Base-by-base conservation (phyloP, 2,113 vertebrate genomes). In the Prinia subflava region DNA sequence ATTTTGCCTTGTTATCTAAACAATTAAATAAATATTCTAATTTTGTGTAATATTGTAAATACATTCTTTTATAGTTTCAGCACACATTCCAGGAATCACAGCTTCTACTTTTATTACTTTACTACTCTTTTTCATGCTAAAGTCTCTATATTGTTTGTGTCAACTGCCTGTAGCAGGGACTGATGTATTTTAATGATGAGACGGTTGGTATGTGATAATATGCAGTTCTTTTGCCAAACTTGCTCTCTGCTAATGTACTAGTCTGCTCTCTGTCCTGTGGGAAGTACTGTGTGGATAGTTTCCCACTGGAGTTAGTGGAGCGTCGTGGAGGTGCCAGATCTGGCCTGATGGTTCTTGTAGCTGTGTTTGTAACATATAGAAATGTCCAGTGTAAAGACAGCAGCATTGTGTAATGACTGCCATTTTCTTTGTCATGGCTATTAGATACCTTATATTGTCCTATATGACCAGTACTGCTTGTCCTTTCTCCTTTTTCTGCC, bases 391-490 rank as follows among this genome's bases (percentile, higher is more conserved):
- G 67, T 57, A 49, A 52, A 24, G 33, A 10, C 23, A 77, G 25
- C 9, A 55, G 27, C 15, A 6, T 10, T 63, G 37, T 49, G 11
- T 76, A 64, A 44, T n/a, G 31, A 83, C 39, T 46, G 17, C 21
- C 7, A 13, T 80, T 93, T 63, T 62, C 55, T 46, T 37, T 46
- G n/a, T 73, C 37, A 85, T 1, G 73, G 57, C 13, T 53, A 31
- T 13, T 62, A 47, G n/a, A 49, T 80, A 46, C 27, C 16, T 85
- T 6, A 0, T 64, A 0, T 64, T 57, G 30, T 69, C 41, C 30
- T 60, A 0, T 70, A 19, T 59, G 42, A 46, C 30, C 27, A 27
- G 55, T 68, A 18, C n/a, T 76, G 55, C n/a, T 90, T 60, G 31
- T 52, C 18, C 31, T 53, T 71, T 56, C 57, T 69, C 18, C 30